phyloP scores from a whole-genome alignment of 2,797 vertebrate genomes.

The Tinamus major region DNA sequence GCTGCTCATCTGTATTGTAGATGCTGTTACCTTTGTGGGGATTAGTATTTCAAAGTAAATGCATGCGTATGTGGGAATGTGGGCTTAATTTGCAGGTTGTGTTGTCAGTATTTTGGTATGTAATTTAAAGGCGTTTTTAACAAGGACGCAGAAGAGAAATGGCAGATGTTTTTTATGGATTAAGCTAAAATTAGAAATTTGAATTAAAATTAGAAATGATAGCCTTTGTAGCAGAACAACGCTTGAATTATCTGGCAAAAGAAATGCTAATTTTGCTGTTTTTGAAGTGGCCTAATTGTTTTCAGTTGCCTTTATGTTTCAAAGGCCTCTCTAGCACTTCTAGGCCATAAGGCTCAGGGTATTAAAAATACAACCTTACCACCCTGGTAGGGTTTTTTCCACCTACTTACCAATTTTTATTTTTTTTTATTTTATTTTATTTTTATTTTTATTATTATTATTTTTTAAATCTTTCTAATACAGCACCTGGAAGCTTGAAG shows the following conservation, averaged over 20 bases:
- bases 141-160: not conserved
- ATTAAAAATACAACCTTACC: not conserved
- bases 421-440: too few species aligned
- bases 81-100: not conserved
- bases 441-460: too few species aligned
- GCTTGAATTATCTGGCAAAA: slow-evolving; percentile 40
- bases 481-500: not conserved
- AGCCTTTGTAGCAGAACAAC: slow-evolving; percentile 44
- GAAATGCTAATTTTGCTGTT: slow-evolving; percentile 61
- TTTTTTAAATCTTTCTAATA: not conserved
- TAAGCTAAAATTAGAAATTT: slow-evolving; percentile 54
- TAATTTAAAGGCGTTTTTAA: not conserved
- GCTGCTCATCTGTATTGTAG: not conserved
- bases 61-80: not conserved
- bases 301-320: slow-evolving; percentile 43
- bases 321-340: not conserved
- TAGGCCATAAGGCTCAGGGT: not conserved
- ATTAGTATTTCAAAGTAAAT: not conserved
- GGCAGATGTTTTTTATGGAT: not conserved
- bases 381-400: not conserved
- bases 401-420: fast-evolving
- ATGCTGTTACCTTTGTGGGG: not conserved
- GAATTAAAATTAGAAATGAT: not conserved
- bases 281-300: slow-evolving; percentile 42
- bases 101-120: not conserved